Conservation (phyloP, 37 sponge, comb jelly and placozoan species). For the Ephydatia muelleri region DNA sequence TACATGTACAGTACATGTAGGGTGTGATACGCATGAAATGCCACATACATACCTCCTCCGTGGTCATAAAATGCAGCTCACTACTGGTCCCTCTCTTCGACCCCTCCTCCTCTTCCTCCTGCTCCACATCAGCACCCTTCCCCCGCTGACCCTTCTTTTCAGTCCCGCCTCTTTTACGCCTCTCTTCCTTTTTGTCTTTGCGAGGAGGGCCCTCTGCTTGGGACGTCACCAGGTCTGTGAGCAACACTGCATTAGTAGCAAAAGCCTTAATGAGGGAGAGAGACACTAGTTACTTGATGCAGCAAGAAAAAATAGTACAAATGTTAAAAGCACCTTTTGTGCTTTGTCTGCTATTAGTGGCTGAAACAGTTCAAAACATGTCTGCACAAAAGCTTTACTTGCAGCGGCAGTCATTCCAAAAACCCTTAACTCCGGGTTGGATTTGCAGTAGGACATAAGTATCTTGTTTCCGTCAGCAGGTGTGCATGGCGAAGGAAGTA, state of each 20-base stretch:
- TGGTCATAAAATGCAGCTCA: slow-evolving; percentile 11
- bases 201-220: slow-evolving; percentile 5
- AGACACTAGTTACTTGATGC: not conserved
- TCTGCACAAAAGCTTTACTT: slow-evolving; percentile 44
- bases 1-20: not conserved
- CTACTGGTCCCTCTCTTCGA: not conserved
- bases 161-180: not conserved
- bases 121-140: not conserved
- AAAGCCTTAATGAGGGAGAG: not conserved
- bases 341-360: slow-evolving; percentile 68
- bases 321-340: slow-evolving; percentile 39
- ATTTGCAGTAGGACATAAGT: slow-evolving; percentile 12
- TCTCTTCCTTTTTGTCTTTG: slow-evolving; percentile 12
- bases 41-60: not conserved
- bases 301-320: not conserved
- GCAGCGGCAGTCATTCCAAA: slow-evolving; percentile 39
- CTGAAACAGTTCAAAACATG: slow-evolving; percentile 59
- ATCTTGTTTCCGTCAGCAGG: slow-evolving; percentile 53
- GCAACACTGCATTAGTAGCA: not conserved
- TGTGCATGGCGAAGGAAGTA: slow-evolving; percentile 61
- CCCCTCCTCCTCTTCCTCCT: slow-evolving; percentile 19
- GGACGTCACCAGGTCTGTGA: not conserved
- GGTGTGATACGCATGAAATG: too few species aligned
- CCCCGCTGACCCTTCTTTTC: not conserved
- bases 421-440: slow-evolving; percentile 3